phyloP scores from a whole-genome alignment of 2,888 invertebrate species.

The Epinotia demarniana region DNA sequence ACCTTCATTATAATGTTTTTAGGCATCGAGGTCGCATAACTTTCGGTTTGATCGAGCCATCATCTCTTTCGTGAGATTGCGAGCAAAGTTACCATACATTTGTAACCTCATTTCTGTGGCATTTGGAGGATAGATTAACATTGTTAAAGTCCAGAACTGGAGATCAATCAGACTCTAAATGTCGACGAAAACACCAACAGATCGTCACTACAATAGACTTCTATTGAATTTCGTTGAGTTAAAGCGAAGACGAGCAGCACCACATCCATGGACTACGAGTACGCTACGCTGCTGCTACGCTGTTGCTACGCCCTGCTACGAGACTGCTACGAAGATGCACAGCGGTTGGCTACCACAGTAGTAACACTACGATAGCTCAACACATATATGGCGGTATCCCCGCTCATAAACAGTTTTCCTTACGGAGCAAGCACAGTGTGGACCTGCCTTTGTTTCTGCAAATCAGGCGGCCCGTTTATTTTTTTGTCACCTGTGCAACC shows the following conservation, averaged over 20 bases:
- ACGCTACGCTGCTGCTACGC: not conserved
- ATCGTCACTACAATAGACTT: not conserved
- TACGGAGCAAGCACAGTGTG: too few species aligned
- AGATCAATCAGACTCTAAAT: not conserved
- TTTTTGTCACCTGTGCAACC: too few species aligned
- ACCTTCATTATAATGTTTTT: not conserved
- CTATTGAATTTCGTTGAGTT: not conserved
- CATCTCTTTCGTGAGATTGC: not conserved
- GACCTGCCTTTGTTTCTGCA: too few species aligned
- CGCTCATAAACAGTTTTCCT: too few species aligned
- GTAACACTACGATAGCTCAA: too few species aligned
- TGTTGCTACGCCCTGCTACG: not conserved
- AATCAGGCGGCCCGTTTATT: too few species aligned
- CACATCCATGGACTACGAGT: too few species aligned
- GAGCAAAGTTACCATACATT: not conserved
- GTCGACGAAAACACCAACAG: not conserved
- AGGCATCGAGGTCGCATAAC: not conserved
- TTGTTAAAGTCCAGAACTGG: not conserved
- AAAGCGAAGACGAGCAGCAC: too few species aligned
- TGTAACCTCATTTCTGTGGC: not conserved
- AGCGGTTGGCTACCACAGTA: too few species aligned
- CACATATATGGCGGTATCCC: too few species aligned
- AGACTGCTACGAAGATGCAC: slow-evolving; percentile 1
- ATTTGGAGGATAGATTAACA: not conserved
- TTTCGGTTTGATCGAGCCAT: not conserved